Evolutionary conservation across 2,797 vertebrate genomes (phyloP).

Genomic region (Diplodus sargus): DNA sequence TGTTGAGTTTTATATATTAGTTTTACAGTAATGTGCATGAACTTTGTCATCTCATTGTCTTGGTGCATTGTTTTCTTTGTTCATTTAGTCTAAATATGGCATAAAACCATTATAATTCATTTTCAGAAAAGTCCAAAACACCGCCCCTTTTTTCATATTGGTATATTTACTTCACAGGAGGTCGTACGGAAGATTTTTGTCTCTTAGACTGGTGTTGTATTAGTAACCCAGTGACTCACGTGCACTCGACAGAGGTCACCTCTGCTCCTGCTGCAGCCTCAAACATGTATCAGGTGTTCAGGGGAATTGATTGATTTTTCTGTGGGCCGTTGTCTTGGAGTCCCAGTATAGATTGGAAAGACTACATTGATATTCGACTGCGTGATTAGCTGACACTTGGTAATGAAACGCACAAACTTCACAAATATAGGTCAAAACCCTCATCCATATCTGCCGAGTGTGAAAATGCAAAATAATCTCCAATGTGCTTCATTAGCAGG

Average conservation of each 20-base stretch:
- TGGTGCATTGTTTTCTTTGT: not conserved
- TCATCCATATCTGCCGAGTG: not conserved
- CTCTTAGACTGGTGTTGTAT: not conserved
- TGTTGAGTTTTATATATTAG: too few species aligned
- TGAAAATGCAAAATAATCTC: slow-evolving; percentile 20
- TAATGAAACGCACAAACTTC: not conserved
- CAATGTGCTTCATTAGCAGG: slow-evolving; percentile 37
- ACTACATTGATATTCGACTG: slow-evolving; percentile 3
- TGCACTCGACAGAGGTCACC: slow-evolving; percentile 28
- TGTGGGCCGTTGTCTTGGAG: not conserved
- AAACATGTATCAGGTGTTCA: slow-evolving; percentile 41
- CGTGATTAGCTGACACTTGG: not conserved
- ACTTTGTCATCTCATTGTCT: not conserved
- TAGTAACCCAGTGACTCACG: not conserved
- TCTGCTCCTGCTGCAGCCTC: slow-evolving; percentile 28
- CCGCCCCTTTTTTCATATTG: not conserved
- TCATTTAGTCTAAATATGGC: not conserved
- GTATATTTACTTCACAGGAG: not conserved
- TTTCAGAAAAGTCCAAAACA: not conserved
- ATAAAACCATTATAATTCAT: not conserved
- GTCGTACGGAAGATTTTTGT: not conserved
- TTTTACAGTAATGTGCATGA: not conserved
- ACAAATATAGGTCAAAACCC: slow-evolving; percentile 6
- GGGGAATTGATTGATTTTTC: slow-evolving; percentile 39
- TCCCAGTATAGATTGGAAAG: not conserved